Evolutionary conservation across 1,140 invertebrate species (phyloP), one percentile per base, ranked within the genome.

Genomic region (Ruditapes philippinarum): DNA sequence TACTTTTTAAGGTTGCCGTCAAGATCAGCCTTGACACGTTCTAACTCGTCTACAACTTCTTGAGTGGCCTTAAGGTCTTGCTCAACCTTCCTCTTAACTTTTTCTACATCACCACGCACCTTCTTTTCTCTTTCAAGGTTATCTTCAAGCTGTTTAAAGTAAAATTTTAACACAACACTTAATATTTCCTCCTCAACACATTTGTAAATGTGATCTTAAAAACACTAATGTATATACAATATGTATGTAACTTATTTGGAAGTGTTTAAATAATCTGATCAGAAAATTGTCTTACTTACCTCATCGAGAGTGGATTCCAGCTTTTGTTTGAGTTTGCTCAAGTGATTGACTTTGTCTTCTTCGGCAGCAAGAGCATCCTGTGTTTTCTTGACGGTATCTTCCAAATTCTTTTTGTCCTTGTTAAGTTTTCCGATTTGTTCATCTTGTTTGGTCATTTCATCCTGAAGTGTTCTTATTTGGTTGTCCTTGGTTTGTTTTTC

Each of bases 381-480:
- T 88, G 98, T 98, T 97, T 99, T 99, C 96, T 99, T 98, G 96
- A 97, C 98, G 93, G 97, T 97, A 95, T 99, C 99, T 84, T 99
- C 98, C 93, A 98, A 97, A 94, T 98, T 97, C 96, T 99, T 99
- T 98, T 99, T 99, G 95, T 99, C 99, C 96, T 99, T 99, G 97
- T 99, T 99, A 94, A 99, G 97, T 96, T 99, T 99, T 97, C 99
- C 99, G 97, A 99, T 99, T 95, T 99, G 97, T 96, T 99, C 99
- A 95, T 99, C 99, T 96, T 99, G 99, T 96, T 99, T 98, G 93
- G 99, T 98, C 96, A 99, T 99, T 96, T 95, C 94, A 62, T 92
- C 99, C 96, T 99, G 99, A 95, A 99, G 97, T 96, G 98, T 99
- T 93, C 99, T 97, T 96, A 99, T 99, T 96, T 99, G 98, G 84